Percentiles rank a stretch among this genome's conserved stretches.
Conservation (phyloP, 2,797 vertebrate species). For the Scyliorhinus canicula region DNA sequence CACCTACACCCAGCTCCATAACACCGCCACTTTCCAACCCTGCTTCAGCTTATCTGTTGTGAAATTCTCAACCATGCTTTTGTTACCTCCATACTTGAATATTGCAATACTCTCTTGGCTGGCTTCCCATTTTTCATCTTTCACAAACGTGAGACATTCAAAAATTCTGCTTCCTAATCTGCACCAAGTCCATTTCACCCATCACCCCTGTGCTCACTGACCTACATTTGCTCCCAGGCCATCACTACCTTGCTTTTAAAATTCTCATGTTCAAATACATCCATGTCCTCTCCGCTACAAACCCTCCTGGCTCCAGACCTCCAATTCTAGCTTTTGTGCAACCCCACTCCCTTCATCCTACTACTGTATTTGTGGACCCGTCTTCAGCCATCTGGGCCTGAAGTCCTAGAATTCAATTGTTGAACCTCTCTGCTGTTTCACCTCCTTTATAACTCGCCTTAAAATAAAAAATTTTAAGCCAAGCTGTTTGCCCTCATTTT, state of each 20-base stretch:
- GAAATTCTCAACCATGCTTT: too few species aligned
- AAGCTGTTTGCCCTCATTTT: too few species aligned
- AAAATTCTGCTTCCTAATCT: neutral
- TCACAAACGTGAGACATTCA: neutral
- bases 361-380: too few species aligned
- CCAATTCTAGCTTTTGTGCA: neutral
- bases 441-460: too few species aligned
- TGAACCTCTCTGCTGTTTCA: too few species aligned
- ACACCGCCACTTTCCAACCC: too few species aligned
- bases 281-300: neutral
- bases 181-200: neutral
- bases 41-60: too few species aligned
- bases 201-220: neutral
- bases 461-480: too few species aligned
- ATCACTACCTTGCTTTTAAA: neutral
- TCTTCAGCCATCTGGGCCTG: too few species aligned
- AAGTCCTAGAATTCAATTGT: too few species aligned
- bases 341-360: neutral
- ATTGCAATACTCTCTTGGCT: neutral
- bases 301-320: too few species aligned
- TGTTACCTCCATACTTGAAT: too few species aligned
- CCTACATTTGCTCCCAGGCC: neutral
- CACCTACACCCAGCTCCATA: neutral
- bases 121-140: neutral
- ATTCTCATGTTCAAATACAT: neutral